Evolutionary conservation across 2,888 invertebrate species (phyloP).

Genomic region (Tinea trinotella): DNA sequence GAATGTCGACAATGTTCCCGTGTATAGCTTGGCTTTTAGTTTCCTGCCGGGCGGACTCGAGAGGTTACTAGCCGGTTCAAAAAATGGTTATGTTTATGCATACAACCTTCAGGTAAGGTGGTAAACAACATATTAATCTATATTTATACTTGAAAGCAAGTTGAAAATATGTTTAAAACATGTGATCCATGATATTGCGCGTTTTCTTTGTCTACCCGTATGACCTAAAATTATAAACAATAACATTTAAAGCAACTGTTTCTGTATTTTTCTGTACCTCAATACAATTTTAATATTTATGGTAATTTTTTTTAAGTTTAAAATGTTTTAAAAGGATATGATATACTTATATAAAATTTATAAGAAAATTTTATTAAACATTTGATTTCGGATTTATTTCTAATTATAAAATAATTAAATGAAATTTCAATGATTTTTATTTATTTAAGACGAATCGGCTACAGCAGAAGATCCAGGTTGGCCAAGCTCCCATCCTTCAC

Average conservation of each 20-base stretch:
- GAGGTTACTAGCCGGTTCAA: constrained; percentile 80
- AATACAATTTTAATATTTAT: too few relatives aligned
- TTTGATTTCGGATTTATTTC: too few relatives aligned
- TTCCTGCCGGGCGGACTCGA: constrained; percentile 71
- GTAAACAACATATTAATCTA: not conserved
- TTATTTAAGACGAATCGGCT: constrained; percentile 78
- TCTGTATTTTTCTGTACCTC: not conserved
- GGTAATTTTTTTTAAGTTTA: too few relatives aligned
- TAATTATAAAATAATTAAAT: too few relatives aligned
- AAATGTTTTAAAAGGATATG: too few relatives aligned
- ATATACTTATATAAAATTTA: too few relatives aligned
- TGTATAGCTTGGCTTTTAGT: constrained; percentile 81
- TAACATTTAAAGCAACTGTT: not conserved
- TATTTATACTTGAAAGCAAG: not conserved
- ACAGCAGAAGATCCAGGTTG: constrained; percentile 76
- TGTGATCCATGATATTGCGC: not conserved
- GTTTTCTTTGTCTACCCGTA: constrained; percentile 5
- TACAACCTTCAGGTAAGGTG: constrained; percentile 83
- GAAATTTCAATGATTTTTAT: too few relatives aligned
- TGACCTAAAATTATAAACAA: constrained; percentile 7
- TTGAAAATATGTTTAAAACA: not conserved
- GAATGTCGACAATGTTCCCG: constrained; percentile 78
- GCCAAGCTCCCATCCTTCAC: constrained; percentile 75
- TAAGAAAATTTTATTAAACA: too few relatives aligned
- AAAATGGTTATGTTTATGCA: constrained; percentile 81